A percentile compares a stretch with the other conserved stretches of the same genome.
Conservation (phyloP, 2,797 vertebrate genomes). For the Mus spretus region DNA sequence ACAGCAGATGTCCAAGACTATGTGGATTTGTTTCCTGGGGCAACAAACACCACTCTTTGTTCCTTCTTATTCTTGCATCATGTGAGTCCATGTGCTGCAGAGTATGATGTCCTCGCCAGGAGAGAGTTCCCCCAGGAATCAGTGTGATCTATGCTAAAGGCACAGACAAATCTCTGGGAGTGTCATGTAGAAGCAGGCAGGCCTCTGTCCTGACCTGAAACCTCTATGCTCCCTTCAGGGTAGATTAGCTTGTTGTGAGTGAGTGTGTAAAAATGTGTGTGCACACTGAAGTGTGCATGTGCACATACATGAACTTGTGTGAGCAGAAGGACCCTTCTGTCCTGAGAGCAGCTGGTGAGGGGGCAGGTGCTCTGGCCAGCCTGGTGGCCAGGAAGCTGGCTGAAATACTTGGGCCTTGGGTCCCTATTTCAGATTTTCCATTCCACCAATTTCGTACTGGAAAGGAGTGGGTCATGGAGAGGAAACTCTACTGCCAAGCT, state of each 20-base stretch:
- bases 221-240: rapidly evolving
- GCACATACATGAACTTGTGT: not conserved
- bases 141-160: rapidly evolving
- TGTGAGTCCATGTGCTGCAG: rapidly evolving
- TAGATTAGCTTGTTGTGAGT: no score
- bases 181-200: rapidly evolving
- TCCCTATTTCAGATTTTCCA: not conserved
- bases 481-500: not conserved
- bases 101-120: rapidly evolving
- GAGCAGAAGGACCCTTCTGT: not conserved
- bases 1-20: not conserved
- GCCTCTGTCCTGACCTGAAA: not conserved
- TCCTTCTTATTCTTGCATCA: not conserved
- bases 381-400: no score
- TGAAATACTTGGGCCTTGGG: not conserved
- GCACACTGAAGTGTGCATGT: rapidly evolving
- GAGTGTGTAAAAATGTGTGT: not conserved
- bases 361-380: not conserved
- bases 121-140: not conserved
- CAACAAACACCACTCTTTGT: no score
- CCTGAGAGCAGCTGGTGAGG: not conserved
- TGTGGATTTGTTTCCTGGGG: not conserved
- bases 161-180: not conserved
- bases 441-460: not conserved
- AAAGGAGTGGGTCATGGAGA: not conserved